Evolutionary conservation across 2,113 vertebrate genomes (phyloP).

Genomic region (Dinomys branickii): DNA sequence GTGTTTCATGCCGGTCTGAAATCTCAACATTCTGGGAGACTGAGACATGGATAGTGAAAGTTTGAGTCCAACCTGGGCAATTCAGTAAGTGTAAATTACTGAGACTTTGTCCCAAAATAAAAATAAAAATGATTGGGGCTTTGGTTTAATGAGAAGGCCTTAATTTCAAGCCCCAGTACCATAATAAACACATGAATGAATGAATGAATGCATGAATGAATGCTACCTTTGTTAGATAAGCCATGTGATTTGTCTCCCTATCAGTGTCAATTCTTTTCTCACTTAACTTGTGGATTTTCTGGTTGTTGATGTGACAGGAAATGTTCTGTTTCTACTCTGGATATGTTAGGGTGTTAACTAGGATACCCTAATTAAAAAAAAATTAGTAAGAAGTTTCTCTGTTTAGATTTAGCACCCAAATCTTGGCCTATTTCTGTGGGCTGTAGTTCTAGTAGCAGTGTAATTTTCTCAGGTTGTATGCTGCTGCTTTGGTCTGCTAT

Average conservation of each 20-base stretch:
- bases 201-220: too few species aligned
- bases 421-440: background rate
- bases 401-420: background rate
- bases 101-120: background rate
- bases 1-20: background rate
- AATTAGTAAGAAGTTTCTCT: background rate
- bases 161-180: background rate
- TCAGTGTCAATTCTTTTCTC: background rate
- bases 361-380: background rate
- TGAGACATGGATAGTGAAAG: background rate
- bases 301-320: background rate
- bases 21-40: background rate
- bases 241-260: background rate
- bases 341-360: background rate
- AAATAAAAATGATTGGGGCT: background rate
- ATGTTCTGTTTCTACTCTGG: background rate
- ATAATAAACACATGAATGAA: background rate
- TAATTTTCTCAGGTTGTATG: background rate
- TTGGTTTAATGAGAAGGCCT: background rate
- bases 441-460: background rate
- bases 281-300: background rate
- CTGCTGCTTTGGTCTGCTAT: too few species aligned
- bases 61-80: background rate
- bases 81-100: background rate
- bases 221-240: background rate